phyloP scores from a whole-genome alignment of 2,113 vertebrate species.

The Bubo scandiacus region DNA sequence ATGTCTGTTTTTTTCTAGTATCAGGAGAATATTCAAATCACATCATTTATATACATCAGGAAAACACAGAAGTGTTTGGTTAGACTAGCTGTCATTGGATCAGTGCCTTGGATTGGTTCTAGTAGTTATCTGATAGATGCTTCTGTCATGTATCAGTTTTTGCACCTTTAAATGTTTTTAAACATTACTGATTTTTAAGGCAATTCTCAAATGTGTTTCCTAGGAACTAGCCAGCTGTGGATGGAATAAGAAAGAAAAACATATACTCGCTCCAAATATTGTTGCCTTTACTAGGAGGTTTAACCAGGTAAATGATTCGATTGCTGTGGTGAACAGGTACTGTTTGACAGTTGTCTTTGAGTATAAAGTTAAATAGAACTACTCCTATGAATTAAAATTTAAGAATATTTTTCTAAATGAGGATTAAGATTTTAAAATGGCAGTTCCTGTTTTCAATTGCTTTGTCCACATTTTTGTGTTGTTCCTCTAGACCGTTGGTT shows the following conservation, averaged over 20 bases:
- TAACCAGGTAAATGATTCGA: slow-evolving; percentile 83
- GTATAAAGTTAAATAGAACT: neutral
- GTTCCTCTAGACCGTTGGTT: neutral
- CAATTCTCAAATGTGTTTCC: slow-evolving; percentile 53
- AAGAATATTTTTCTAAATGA: neutral
- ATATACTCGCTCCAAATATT: slow-evolving; percentile 89
- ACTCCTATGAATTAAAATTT: neutral
- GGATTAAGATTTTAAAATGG: neutral
- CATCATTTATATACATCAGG: neutral
- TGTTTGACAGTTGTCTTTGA: neutral
- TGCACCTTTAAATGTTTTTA: neutral
- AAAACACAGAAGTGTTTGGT: neutral
- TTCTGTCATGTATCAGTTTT: neutral
- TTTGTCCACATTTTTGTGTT: neutral
- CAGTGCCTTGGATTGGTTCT: neutral
- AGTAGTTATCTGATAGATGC: neutral
- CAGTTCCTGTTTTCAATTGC: neutral
- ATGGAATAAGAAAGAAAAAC: slow-evolving; percentile 95
- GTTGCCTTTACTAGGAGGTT: slow-evolving; percentile 95
- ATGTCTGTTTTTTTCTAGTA: neutral
- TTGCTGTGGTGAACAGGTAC: neutral
- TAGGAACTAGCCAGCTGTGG: slow-evolving; percentile 93
- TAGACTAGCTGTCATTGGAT: neutral
- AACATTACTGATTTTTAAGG: neutral
- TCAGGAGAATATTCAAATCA: neutral